Evolutionary conservation across 2,113 vertebrate genomes (phyloP), one percentile per base, ranked within the genome.

Genomic region (Cyprinus carpio): DNA sequence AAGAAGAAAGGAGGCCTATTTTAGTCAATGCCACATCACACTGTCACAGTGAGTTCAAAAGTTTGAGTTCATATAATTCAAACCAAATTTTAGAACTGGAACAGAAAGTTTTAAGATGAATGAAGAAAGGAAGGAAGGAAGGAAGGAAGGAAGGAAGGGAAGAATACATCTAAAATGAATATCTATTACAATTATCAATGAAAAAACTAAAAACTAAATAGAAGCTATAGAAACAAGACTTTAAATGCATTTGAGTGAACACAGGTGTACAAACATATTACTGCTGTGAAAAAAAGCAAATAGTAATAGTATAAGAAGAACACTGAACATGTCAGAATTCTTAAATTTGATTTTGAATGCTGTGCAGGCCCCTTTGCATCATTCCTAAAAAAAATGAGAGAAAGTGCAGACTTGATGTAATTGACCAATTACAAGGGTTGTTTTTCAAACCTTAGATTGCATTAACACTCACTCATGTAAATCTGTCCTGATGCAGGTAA

Each of bases 381-480:
- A 67, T 46, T 27, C 16, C 1, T 81, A 49, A 43, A 80, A 64
- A 78, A 23, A 10, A 10, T 29, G 51, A n/a, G 51, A 51, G 51
- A 23, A 23, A 43, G 12, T 80, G 56, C 34, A 40, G 34, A 80
- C 74, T 75, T 80, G 23, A 80, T 80, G 23, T 62, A 64, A 80
- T 62, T 80, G 77, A 79, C 34, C 56, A 64, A 64, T 43, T 80
- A 62, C 58, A 25, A 37, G 76, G 2, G 29, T 25, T 60, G n/a
- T 79, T 62, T 58, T 79, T 62, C 20, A 43, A 20, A 80, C 37
- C 8, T 81, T n/a, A 65, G 78, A 65, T 37, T 65, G 37, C 60
- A 81, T 81, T 71, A 80, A 69, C 43, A 82, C 40, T 15, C 13
- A 23, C 18, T 71, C 27, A 72, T 72, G 81, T 71, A 10, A 56